These are phyloP conservation scores for Pituophis catenifer DNA, from an alignment of 2,113 vertebrate species.

Conservation along the genomic window DNA sequence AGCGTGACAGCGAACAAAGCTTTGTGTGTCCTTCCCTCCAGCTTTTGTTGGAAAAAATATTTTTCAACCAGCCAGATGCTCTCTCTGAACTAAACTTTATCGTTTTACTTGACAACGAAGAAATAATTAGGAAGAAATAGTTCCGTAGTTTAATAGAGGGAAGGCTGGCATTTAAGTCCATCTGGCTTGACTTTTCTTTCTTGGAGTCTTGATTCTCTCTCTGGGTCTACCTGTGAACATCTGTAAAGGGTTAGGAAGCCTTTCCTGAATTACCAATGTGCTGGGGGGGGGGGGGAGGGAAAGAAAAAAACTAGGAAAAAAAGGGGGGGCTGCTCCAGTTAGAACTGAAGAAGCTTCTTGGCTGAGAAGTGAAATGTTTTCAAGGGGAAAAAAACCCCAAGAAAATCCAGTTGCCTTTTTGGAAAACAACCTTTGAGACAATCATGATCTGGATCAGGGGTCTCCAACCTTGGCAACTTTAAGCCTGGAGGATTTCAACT, in stretches of 20 bases:
- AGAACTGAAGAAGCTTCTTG: background rate
- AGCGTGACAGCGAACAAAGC: background rate
- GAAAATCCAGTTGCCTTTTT: background rate
- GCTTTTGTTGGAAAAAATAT: background rate
- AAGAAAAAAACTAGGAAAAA: background rate
- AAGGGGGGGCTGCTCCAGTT: background rate
- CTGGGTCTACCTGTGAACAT: background rate
- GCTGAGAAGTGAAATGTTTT: background rate
- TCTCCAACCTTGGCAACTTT: no score
- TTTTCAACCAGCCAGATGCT: background rate
- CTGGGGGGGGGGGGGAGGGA: background rate
- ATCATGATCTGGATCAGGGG: background rate
- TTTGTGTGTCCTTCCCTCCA: background rate
- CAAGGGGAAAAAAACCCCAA: background rate
- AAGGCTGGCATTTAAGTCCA: background rate
- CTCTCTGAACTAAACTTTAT: background rate
- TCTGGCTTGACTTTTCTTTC: background rate
- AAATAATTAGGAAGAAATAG: background rate
- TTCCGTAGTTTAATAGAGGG: background rate
- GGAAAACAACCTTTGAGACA: background rate
- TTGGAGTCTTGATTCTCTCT: background rate
- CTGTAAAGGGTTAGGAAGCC: background rate
- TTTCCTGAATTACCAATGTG: background rate
- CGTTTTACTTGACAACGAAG: background rate
- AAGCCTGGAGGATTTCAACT: no score